These are phyloP conservation scores for Drosophila lutescens DNA, from an alignment of 2,888 invertebrate species.

Conservation along the genomic window DNA sequence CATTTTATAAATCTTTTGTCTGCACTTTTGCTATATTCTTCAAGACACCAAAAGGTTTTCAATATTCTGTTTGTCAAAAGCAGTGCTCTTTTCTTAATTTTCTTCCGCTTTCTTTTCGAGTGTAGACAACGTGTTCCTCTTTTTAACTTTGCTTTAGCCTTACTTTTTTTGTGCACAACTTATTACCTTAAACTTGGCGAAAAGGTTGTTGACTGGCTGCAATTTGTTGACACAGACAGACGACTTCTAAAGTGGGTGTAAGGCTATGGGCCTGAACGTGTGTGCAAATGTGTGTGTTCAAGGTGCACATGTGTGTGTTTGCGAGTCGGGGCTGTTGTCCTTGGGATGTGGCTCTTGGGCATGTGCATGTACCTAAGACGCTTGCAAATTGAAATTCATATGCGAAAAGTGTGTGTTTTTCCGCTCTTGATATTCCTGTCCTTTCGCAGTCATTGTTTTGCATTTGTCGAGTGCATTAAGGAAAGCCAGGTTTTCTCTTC, in stretches of 20 bases:
- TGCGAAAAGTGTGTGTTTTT: constrained; percentile 48
- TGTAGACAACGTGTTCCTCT: constrained; percentile 47
- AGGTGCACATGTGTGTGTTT: constrained; percentile 2
- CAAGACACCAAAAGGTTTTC: neutral
- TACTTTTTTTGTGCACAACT: constrained; percentile 59
- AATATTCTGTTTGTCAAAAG: neutral
- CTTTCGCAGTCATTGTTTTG: constrained; percentile 18
- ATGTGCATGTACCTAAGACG: constrained; percentile 55
- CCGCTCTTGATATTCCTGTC: constrained; percentile 1
- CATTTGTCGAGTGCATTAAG: constrained; percentile 56
- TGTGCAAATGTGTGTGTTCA: neutral
- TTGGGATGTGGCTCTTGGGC: constrained; percentile 64
- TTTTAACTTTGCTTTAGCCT: constrained; percentile 39
- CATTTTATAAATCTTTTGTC: neutral
- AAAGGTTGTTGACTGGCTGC: constrained; percentile 76
- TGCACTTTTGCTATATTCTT: neutral
- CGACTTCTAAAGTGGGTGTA: constrained; percentile 48
- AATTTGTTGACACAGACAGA: constrained; percentile 64
- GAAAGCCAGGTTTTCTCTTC: constrained; percentile 29
- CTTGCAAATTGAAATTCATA: constrained; percentile 76
- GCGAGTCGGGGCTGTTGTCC: constrained; percentile 22
- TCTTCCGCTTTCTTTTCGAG: constrained; percentile 58
- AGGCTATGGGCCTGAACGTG: constrained; percentile 19
- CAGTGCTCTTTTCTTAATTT: constrained; percentile 29
- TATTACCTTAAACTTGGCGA: constrained; percentile 76